Percentiles rank a stretch among this genome's conserved stretches.
These are phyloP conservation scores for Gymnocheta viridis DNA, from an alignment of 2,888 invertebrate genomes.

Conservation along the genomic window DNA sequence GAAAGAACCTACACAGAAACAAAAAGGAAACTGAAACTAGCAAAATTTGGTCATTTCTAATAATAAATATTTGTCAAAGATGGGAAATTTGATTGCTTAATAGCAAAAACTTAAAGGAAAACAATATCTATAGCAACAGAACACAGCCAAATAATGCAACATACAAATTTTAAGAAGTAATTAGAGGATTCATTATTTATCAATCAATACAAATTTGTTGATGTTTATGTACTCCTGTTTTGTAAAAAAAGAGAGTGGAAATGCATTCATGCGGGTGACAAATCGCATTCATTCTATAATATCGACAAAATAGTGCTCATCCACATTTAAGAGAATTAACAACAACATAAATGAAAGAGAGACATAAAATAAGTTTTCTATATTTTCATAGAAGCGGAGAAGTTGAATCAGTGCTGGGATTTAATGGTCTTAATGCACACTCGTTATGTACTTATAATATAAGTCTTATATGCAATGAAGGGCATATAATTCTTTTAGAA, in stretches of 20 bases:
- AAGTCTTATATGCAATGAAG: too few species aligned
- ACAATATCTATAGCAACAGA: neutral
- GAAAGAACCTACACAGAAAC: neutral
- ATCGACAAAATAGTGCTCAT: neutral
- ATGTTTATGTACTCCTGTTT: too few species aligned
- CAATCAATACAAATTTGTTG: neutral
- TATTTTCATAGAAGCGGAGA: constrained; percentile 11
- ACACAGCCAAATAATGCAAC: neutral
- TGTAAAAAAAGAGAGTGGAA: neutral
- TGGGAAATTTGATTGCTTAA: constrained; percentile 27
- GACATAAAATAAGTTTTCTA: neutral
- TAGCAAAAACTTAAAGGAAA: too few species aligned
- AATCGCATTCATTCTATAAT: neutral
- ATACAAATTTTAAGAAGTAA: neutral
- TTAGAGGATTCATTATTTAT: neutral
- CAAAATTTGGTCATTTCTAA: constrained; percentile 44
- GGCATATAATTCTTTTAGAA: too few species aligned
- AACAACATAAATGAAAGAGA: neutral
- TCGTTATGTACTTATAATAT: too few species aligned
- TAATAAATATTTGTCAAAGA: constrained; percentile 8
- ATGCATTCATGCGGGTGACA: constrained; percentile 30
- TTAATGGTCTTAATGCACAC: too few species aligned
- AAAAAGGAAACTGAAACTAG: neutral
- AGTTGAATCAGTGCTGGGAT: too few species aligned
- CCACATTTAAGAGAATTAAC: constrained; percentile 22